A percentile compares a stretch with the other conserved stretches of the same genome.
Conservation (phyloP, 53 echinoderm and acorn worm genomes). For the Echinometra lucunter region DNA sequence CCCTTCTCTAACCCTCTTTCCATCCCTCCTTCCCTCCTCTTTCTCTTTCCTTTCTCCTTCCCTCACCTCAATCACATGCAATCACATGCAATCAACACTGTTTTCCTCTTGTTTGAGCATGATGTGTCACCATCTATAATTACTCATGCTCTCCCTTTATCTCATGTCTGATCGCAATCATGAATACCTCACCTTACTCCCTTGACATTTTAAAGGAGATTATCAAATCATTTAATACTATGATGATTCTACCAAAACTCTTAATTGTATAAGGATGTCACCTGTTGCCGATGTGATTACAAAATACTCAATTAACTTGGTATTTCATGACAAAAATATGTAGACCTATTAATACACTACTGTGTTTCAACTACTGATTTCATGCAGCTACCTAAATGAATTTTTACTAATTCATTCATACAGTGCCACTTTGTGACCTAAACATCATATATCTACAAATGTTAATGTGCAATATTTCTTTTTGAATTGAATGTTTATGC, state of each 20-base stretch:
- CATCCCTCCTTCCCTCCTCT: background rate
- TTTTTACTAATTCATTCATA: no score
- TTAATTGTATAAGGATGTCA: no score
- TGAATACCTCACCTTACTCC: background rate
- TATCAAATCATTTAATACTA: no score
- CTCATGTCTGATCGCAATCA: conserved; percentile 3
- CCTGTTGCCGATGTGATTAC: background rate
- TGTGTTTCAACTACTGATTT: background rate
- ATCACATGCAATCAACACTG: background rate
- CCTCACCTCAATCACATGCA: background rate
- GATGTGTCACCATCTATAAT: conserved; percentile 9
- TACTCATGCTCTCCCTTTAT: conserved; percentile 12
- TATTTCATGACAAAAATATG: background rate
- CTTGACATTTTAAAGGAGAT: conserved; percentile 13
- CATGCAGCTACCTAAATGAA: no score
- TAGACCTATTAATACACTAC: background rate
- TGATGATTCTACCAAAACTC: no score
- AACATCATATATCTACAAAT: no score
- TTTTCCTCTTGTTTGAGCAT: background rate
- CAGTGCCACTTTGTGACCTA: no score
- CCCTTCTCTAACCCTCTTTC: background rate
- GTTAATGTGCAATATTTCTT: no score
- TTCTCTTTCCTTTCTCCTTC: background rate
- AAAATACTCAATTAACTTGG: background rate
- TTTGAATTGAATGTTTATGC: no score